Base-by-base conservation (phyloP, 2,113 vertebrate species). In the Amphilophus citrinellus region DNA sequence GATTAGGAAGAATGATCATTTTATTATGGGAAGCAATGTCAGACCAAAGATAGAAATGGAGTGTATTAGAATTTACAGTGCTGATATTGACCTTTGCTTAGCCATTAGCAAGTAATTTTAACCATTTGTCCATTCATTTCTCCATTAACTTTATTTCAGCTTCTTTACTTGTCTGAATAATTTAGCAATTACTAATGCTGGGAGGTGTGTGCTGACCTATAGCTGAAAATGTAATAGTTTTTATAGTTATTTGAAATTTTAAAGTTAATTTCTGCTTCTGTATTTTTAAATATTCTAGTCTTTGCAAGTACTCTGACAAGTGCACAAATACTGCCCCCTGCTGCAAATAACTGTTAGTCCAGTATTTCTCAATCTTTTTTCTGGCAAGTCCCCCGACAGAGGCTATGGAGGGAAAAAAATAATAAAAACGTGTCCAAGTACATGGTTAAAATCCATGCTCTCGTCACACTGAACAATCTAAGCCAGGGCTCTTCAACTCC, bases 361-460 rank as follows among this genome's bases (percentile, higher is more conserved):
- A 11, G 39, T 42, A 11, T 11, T 42, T 42, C 39, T 42, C 37
- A 39, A 10, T 39, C 7, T 42, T 42, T 42, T 2, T 11, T 42
- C 39, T 11, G 39, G 39, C 39, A 42, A 42, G 39, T 42, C 42
- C 24, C 8, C 9, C 18, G 39, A 44, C 17, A 30, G 15, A 50
- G 15, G 24, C 24, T 50, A 18, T 30, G 8, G 27, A 71, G 7
- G 47, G 27, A 30, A 37, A 27, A 24, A 44, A 1, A 11, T 22
- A n/a, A 37, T 35, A n/a, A 0, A 1, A 27, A 7, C 5, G 18
- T 22, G 58, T 22, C 37, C 10, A 77, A 60, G 42, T 60, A 59
- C 2, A 1, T 20, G 3, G 6, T 57, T 42, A 37, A 59, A 77
- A 47, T 78, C 27, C 24, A 71, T 7, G 24, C 39, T 30, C 65